phyloP scores from a whole-genome alignment of 2,888 invertebrate species.

The Luperina nickerlii region DNA sequence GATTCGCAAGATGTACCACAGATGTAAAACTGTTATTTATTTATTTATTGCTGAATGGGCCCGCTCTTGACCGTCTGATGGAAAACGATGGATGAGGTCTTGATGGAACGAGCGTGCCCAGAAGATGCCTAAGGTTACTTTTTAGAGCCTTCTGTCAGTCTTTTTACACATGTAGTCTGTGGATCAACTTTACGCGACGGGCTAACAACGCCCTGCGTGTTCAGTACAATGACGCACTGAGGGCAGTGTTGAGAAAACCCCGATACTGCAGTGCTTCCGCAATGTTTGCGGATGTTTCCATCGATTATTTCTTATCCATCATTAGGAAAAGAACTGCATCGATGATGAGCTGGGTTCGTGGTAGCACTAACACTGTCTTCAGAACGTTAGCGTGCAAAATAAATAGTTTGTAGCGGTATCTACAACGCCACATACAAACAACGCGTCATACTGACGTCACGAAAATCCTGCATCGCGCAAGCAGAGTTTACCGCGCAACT shows the following conservation, averaged over 20 bases:
- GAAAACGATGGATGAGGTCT: too few species aligned
- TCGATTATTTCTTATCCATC: neutral
- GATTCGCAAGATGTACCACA: too few species aligned
- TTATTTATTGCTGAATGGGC: too few species aligned
- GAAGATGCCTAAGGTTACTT: neutral
- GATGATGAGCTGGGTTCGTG: neutral
- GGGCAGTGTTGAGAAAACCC: neutral
- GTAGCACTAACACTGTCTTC: neutral
- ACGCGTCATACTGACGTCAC: too few species aligned
- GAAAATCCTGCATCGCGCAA: too few species aligned
- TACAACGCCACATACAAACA: too few species aligned
- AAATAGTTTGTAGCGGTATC: too few species aligned
- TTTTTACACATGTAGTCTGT: neutral
- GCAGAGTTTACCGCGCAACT: too few species aligned
- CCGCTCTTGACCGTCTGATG: too few species aligned
- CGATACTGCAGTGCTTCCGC: neutral
- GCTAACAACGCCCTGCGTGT: neutral
- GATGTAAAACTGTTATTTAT: too few species aligned
- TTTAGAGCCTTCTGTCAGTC: neutral
- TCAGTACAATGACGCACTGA: neutral
- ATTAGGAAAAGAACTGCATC: neutral
- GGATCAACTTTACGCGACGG: neutral
- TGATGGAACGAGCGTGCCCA: too few species aligned
- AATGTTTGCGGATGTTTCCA: neutral
- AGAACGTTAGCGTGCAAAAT: conserved; percentile 9